phyloP scores from a whole-genome alignment of 2,113 vertebrate species.

The Pyxicephalus adspersus region DNA sequence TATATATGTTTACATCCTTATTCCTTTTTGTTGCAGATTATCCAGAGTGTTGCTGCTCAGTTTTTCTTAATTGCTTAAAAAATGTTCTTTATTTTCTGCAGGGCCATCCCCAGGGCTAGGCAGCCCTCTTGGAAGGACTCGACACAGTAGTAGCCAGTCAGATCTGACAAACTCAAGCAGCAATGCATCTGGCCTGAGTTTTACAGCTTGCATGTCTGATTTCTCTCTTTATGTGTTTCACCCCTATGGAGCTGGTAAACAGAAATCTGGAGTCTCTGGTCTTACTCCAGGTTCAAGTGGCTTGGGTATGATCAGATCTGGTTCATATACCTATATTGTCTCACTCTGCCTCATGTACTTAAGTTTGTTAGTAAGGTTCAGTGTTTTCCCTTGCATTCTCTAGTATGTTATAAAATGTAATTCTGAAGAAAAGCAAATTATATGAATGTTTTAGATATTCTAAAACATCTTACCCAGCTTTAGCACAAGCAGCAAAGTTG shows the following conservation, averaged over 20 bases:
- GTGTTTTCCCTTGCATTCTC: no score
- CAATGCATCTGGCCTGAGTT: constrained; percentile 94
- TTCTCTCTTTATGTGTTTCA: constrained; percentile 98
- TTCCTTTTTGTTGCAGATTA: no score
- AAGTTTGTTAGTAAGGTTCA: no score
- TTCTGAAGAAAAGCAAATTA: no score
- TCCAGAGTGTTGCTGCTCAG: no score
- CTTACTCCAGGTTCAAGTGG: constrained; percentile 84
- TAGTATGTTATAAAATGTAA: no score
- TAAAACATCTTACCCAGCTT: no score
- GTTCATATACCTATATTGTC: background rate
- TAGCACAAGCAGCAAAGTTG: no score
- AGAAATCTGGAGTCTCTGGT: constrained; percentile 88
- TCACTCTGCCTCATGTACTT: background rate
- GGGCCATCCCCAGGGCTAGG: constrained; percentile 83
- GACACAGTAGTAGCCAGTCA: constrained; percentile 96
- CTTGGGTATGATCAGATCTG: constrained; percentile 77
- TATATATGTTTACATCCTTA: no score
- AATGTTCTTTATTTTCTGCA: constrained; percentile 59
- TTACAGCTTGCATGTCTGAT: constrained; percentile 98
- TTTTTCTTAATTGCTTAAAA: no score
- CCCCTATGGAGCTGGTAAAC: constrained; percentile 95
- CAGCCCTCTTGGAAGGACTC: constrained; percentile 89
- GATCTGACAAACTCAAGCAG: constrained; percentile 85
- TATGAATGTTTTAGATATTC: no score